Conservation (phyloP, 2,888 invertebrate species). For the Pollenia angustigena region DNA sequence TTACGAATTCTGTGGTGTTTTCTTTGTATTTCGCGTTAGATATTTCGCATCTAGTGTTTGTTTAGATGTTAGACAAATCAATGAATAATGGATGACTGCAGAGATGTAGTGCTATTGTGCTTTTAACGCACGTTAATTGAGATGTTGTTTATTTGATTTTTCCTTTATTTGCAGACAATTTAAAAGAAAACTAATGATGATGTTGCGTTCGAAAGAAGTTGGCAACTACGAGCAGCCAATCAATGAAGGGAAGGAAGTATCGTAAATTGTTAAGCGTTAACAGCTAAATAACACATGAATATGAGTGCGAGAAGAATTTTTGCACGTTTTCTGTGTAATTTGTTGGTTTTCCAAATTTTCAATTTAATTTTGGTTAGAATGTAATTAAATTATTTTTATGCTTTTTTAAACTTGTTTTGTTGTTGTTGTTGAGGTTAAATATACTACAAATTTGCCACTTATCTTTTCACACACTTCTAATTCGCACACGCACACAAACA, state of each 20-base stretch:
- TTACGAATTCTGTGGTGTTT: slow-evolving; percentile 33
- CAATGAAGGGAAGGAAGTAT: slow-evolving; percentile 39
- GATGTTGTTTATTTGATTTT: slow-evolving; percentile 68
- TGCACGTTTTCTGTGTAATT: slow-evolving; percentile 39
- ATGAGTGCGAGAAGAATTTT: slow-evolving; percentile 26
- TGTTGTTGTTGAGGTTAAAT: neutral
- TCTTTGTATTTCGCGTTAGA: neutral
- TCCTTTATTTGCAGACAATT: slow-evolving; percentile 68
- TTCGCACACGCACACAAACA: neutral
- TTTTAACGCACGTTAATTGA: slow-evolving; percentile 69
- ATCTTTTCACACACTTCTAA: slow-evolving; percentile 50
- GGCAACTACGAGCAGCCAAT: slow-evolving; percentile 51
- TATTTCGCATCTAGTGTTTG: slow-evolving; percentile 6
- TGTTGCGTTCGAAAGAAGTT: slow-evolving; percentile 27
- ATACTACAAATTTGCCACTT: slow-evolving; percentile 6
- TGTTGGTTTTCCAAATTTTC: slow-evolving; percentile 43
- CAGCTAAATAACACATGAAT: slow-evolving; percentile 60
- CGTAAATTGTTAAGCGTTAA: slow-evolving; percentile 50
- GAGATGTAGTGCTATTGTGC: slow-evolving; percentile 22
- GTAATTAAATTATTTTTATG: slow-evolving; percentile 39
- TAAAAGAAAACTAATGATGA: slow-evolving; percentile 36
- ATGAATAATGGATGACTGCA: slow-evolving; percentile 33
- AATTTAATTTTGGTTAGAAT: slow-evolving; percentile 27
- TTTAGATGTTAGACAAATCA: slow-evolving; percentile 15
- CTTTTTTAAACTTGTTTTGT: slow-evolving; percentile 24